Evolutionary conservation across 1,140 invertebrate genomes (phyloP), one percentile per base, ranked within the genome.

Genomic region (Eumeta japonica): DNA sequence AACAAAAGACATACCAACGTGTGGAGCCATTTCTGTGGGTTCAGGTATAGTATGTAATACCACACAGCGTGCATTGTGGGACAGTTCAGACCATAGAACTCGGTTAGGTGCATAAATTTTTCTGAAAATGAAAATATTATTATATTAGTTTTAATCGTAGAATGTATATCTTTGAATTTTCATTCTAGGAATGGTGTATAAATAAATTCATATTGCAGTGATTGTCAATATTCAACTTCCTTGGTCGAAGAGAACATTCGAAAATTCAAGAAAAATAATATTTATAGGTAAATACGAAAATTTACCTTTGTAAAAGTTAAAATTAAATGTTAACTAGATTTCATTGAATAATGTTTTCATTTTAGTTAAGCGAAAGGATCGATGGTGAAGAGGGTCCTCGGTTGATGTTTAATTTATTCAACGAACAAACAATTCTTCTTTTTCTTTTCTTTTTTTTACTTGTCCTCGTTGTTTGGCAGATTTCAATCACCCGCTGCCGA

Each of bases 11-110:
- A 58, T 41, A 46, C 73, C 0, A 84, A 14, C 1, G 62, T 62
- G 51, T 84, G 78, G 0, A 79, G 0, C 34, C 74, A 61, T 16
- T 59, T 44, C 17, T 75, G 56, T 31, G 59, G 66, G 2, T 76
- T 78, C 0, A 81, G 46, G 1, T 37, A 43, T 2, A 84, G 58
- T 2, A 67, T 52, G 42, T 83, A 83, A 46, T 68, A 75, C 80
- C 83, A 86, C 0, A 84, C 24, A 0, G 68, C 57, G 4, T 63
- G 41, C 0, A 39, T 43, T 2, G 71, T 60, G 0, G 79, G 77
- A 9, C 71, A 45, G 7, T 62, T 37, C 0, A 64, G 12, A 0
- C 75, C 79, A 42, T 72, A 63, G 0, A 35, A 5, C 24, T 73
- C 64, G 28, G 62, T 79, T 3, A 59, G 49, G 0, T 68, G 36